Percentiles rank a stretch among this genome's conserved stretches.
Conservation (phyloP, 2,888 invertebrate species). For the Apamea monoglypha region DNA sequence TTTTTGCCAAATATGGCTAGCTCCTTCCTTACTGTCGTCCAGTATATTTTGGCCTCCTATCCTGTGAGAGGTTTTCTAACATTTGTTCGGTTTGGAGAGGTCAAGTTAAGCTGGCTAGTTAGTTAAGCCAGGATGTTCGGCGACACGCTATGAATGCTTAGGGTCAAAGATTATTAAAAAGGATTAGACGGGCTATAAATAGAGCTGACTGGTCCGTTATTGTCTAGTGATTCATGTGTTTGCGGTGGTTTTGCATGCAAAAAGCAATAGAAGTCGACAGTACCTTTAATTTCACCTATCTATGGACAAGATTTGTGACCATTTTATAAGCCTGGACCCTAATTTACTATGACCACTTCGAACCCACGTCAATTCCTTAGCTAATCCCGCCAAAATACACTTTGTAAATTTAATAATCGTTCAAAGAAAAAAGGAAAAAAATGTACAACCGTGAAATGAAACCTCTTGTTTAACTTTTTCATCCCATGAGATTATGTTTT, state of each 20-base stretch:
- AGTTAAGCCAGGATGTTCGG: conserved; percentile 68
- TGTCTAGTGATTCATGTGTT: conserved; percentile 37
- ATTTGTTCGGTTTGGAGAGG: conserved; percentile 18
- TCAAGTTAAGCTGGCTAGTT: conserved; percentile 42
- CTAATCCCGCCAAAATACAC: too few species aligned
- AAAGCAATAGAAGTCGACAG: neutral
- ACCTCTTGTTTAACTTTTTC: too few species aligned
- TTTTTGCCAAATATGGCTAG: conserved; percentile 57
- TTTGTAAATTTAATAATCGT: too few species aligned
- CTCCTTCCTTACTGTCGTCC: conserved; percentile 50
- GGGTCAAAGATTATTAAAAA: conserved; percentile 68
- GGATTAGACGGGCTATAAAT: conserved; percentile 58
- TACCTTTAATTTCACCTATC: neutral
- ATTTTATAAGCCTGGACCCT: too few species aligned
- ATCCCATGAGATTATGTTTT: too few species aligned
- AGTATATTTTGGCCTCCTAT: conserved; percentile 47
- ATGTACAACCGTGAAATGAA: too few species aligned
- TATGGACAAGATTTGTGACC: neutral
- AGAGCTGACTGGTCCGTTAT: conserved; percentile 40
- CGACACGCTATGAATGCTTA: conserved; percentile 70
- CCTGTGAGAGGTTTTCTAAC: conserved; percentile 21
- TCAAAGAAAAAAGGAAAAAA: too few species aligned
- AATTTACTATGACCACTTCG: too few species aligned
- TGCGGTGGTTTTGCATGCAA: neutral
- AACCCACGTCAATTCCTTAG: too few species aligned